Evolutionary conservation across 1,140 invertebrate genomes (phyloP).

Genomic region (Portunus trituberculatus): DNA sequence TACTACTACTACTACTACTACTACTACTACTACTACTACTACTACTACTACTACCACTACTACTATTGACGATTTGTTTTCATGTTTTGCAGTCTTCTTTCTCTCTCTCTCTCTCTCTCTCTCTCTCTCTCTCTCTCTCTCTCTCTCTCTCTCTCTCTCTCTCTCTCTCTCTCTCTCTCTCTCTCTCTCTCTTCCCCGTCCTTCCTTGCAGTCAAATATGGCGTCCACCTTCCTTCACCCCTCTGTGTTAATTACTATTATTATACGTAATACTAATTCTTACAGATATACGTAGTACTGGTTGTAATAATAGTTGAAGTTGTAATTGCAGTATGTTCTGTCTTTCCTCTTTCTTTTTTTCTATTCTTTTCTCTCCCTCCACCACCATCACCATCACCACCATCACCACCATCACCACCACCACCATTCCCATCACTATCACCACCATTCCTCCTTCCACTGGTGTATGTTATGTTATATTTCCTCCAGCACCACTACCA

Average conservation of each 20-base stretch:
- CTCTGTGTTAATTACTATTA: background rate
- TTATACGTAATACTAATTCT: background rate
- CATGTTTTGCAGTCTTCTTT: too few relatives aligned
- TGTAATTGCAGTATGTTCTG: background rate
- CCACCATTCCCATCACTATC: too few relatives aligned
- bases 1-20: background rate
- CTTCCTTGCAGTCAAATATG: background rate
- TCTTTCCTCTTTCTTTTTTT: too few relatives aligned
- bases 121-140: constrained; percentile 8
- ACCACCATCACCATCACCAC: too few relatives aligned
- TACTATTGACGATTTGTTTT: background rate
- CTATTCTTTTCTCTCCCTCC: too few relatives aligned
- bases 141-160: constrained; percentile 45
- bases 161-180: background rate
- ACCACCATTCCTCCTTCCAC: too few relatives aligned
- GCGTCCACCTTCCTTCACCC: background rate
- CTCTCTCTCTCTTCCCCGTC: constrained; percentile 31
- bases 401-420: too few relatives aligned
- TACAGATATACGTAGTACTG: background rate
- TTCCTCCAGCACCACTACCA: too few relatives aligned
- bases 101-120: background rate
- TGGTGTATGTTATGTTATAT: too few relatives aligned
- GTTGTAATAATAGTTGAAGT: background rate
- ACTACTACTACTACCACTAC: background rate
- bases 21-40: background rate